Percentiles rank a stretch among this genome's conserved stretches.
Conservation (phyloP, 1,140 invertebrate species). For the Penaeus japonicus region DNA sequence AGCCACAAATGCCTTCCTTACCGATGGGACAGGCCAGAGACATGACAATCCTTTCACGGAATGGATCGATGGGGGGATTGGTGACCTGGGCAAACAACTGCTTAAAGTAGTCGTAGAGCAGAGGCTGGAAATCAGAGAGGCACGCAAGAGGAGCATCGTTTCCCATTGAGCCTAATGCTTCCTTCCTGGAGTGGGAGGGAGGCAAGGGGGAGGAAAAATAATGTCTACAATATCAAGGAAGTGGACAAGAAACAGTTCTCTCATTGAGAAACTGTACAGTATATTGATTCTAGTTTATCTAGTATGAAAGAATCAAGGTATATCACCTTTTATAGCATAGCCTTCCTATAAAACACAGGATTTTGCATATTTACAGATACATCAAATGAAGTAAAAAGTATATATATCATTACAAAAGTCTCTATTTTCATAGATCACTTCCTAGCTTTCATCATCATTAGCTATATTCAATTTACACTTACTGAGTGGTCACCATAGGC, state of each 20-base stretch:
- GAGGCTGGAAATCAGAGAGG: constrained; percentile 91
- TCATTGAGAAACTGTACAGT: too few relatives aligned
- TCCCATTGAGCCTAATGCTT: constrained; percentile 98
- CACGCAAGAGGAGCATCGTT: constrained; percentile 98
- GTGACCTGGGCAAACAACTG: constrained; percentile 99
- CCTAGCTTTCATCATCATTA: neutral
- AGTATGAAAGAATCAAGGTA: too few relatives aligned
- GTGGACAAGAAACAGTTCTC: neutral
- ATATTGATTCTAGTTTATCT: too few relatives aligned
- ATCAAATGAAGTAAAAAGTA: too few relatives aligned
- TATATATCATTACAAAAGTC: too few relatives aligned
- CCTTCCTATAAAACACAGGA: too few relatives aligned
- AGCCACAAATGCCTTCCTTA: neutral
- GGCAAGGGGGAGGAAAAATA: constrained; percentile 22
- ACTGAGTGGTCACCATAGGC: constrained; percentile 97
- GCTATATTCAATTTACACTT: constrained; percentile 63
- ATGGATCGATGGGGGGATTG: constrained; percentile 99
- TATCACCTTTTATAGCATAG: too few relatives aligned
- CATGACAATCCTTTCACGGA: constrained; percentile 99
- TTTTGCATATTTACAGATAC: too few relatives aligned
- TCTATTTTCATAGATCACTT: too few relatives aligned
- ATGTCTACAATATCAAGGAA: neutral
- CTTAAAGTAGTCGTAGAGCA: constrained; percentile 98
- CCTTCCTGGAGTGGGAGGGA: constrained; percentile 77
- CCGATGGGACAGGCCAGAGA: constrained; percentile 90